These are phyloP conservation scores for Zapus hudsonius DNA, from an alignment of 2,113 vertebrate genomes.

Conservation along the genomic window DNA sequence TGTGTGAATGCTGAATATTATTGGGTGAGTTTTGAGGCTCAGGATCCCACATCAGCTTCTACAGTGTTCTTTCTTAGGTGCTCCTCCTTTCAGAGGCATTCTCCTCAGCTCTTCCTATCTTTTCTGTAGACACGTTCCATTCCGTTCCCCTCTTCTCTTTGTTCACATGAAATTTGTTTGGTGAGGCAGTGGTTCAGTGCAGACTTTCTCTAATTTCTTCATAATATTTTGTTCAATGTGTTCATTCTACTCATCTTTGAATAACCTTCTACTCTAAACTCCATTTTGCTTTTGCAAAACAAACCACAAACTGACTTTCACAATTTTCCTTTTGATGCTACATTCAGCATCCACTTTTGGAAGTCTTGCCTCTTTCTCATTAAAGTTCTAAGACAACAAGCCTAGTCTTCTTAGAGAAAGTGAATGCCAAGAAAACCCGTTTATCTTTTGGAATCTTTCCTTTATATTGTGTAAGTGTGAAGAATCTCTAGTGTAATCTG, in stretches of 20 bases:
- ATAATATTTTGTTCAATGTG: not conserved
- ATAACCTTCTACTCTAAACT: not conserved
- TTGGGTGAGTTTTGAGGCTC: not conserved
- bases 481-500: not conserved
- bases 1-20: not conserved
- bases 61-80: not conserved
- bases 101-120: not conserved
- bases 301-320: not conserved
- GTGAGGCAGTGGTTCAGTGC: not conserved
- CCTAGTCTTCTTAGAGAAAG: not conserved
- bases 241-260: not conserved
- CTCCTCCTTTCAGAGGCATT: not conserved
- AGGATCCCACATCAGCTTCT: not conserved
- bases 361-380: not conserved
- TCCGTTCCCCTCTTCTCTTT: not conserved
- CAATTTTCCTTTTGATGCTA: not conserved
- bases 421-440: not conserved
- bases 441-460: not conserved
- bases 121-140: fast-evolving
- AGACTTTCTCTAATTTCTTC: not conserved
- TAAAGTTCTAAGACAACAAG: not conserved
- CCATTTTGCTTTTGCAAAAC: not conserved
- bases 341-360: not conserved
- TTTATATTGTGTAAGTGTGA: not conserved
- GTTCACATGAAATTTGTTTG: not conserved